A percentile compares a stretch with the other conserved stretches of the same genome.
Evolutionary conservation across 2,888 invertebrate species (phyloP).

Genomic region (Epsilonema sp.): DNA sequence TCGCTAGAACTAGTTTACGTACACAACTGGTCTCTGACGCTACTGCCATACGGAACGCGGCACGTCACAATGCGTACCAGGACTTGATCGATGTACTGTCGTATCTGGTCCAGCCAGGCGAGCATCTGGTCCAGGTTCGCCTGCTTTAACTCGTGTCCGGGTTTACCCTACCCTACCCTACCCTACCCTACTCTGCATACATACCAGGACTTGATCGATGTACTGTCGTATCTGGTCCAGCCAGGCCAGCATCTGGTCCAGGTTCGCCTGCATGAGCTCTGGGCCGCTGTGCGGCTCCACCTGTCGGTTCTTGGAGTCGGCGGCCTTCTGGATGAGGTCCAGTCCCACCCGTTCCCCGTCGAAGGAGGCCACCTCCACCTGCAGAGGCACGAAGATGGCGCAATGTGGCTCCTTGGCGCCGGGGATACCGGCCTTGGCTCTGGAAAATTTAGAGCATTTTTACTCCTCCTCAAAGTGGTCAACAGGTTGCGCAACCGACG

Average conservation of each 20-base stretch:
- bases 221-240: conserved; percentile 37
- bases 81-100: no score
- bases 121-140: no score
- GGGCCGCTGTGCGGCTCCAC: conserved; percentile 38
- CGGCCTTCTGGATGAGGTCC: conserved; percentile 14
- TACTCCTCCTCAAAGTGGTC: no score
- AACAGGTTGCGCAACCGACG: no score
- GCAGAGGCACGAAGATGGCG: conserved; percentile 63
- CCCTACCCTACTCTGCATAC: conserved; percentile 14
- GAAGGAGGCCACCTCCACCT: conserved; percentile 65
- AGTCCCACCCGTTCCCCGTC: conserved; percentile 52
- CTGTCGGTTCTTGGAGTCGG: conserved; percentile 35
- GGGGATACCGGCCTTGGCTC: conserved; percentile 78
- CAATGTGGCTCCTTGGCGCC: conserved; percentile 76
- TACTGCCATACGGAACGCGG: no score
- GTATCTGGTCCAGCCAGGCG: no score
- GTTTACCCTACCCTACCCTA: no score
- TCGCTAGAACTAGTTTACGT: no score
- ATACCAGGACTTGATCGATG: conserved; percentile 67
- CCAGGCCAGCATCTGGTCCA: conserved; percentile 44
- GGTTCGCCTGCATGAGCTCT: conserved; percentile 66
- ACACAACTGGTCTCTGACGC: no score
- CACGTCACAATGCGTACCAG: no score
- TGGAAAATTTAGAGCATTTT: conserved; percentile 21
- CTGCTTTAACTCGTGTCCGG: no score